Conservation (phyloP, 1,140 invertebrate genomes). For the Andrena cerasifolii region DNA sequence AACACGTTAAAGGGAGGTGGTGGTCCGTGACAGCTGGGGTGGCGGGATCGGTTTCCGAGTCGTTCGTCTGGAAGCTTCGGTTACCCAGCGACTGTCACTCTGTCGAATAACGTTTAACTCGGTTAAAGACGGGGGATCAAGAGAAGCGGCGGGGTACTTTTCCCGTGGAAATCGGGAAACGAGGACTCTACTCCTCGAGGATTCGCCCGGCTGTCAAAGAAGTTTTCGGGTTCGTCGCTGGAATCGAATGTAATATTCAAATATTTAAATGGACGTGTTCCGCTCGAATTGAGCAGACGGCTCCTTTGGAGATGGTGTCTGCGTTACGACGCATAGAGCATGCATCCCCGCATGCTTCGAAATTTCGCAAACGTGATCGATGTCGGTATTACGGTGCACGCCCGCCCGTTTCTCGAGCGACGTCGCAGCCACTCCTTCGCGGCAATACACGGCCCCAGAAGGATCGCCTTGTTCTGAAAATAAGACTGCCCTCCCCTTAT, state of each 20-base stretch:
- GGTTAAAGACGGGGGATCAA: conserved; percentile 22
- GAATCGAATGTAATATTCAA: conserved; percentile 6
- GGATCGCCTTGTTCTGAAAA: conserved; percentile 42
- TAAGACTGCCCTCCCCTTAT: conserved; percentile 25
- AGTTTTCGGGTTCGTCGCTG: neutral
- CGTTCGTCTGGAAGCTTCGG: conserved; percentile 30
- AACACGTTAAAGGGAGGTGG: conserved; percentile 14
- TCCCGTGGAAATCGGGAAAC: neutral
- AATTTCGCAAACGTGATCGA: neutral
- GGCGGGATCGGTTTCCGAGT: conserved; percentile 48
- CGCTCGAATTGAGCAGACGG: neutral
- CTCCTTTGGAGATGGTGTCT: neutral
- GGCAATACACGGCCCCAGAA: neutral
- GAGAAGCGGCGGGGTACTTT: neutral
- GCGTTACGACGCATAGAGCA: too few species aligned
- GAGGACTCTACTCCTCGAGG: neutral
- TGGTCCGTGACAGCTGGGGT: conserved; percentile 33
- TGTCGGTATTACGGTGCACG: neutral
- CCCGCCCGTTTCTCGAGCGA: neutral
- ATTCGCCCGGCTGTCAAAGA: conserved; percentile 5
- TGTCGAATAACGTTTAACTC: conserved; percentile 48
- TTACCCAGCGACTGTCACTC: conserved; percentile 28
- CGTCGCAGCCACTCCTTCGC: neutral
- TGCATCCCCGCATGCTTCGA: too few species aligned
- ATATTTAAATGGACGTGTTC: neutral